Base-by-base conservation (phyloP, 2,797 vertebrate genomes). In the Melanotaenia parkinsoni region DNA sequence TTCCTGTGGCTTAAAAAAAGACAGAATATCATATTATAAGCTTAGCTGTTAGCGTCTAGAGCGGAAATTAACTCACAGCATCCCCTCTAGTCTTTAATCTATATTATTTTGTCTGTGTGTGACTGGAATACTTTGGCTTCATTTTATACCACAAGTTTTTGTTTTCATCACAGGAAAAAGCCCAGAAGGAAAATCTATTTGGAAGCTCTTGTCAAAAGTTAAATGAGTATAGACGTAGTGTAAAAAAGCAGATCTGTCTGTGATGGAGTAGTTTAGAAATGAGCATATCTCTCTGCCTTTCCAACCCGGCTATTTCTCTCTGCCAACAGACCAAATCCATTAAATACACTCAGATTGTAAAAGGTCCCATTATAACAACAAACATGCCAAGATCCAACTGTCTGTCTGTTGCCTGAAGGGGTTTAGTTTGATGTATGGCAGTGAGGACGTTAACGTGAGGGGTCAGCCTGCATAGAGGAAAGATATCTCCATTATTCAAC, bases 251-350 rank as follows among this genome's bases (percentile, higher is more conserved):
- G 72, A 66, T 76, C 73, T 58, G 62, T 54, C 43, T 80, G 63
- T 83, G 85, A 90, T 79, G 86, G 80, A 86, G 70, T 53, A 38
- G 63, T 79, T 73, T 74, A 63, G 71, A 87, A 76, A 77, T 26
- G 22, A 72, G 71, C 79, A 71, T 73, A 58, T 79, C 63, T 83
- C 67, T 56, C 66, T 43, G 11, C 57, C 73, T 86, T 86, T 83
- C 76, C 73, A 69, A 81, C 47, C 30, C n/a, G 18, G 26, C 71
- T 66, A 45, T 86, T 85, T 76, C 74, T 80, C 68, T 77, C 77
- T 75, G 85, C 87, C 84, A 87, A 86, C 86, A 91, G 82, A 81
- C 81, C 40, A 13, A 81, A 80, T 60, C 69, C 78, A 89, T 89
- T 90, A 91, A 87, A 90, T 63, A 73, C 78, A 47, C 24, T 9